A percentile compares a stretch with the other conserved stretches of the same genome.
These are phyloP conservation scores for Procavia capensis DNA, from an alignment of 2,113 vertebrate genomes.

Conservation along the genomic window DNA sequence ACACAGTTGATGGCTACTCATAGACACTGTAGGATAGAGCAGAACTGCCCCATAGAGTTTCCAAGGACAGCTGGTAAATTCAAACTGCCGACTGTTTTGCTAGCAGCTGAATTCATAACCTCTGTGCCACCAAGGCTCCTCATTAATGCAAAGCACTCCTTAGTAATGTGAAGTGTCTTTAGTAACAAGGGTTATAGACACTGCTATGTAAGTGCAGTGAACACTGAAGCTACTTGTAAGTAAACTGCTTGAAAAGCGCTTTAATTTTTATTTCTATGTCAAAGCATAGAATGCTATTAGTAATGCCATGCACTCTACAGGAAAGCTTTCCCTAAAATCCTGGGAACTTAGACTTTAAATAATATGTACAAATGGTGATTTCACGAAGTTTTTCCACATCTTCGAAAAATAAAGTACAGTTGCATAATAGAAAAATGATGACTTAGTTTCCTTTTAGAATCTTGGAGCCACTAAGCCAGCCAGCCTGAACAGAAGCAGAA, in stretches of 20 bases:
- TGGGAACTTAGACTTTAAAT: not conserved
- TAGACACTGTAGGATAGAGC: no score
- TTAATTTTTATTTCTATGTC: conserved; percentile 50
- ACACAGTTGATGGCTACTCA: no score
- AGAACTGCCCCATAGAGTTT: no score
- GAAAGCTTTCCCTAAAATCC: not conserved
- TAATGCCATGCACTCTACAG: not conserved
- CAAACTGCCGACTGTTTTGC: no score
- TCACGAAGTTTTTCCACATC: not conserved
- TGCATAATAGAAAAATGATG: not conserved
- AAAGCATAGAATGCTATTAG: not conserved
- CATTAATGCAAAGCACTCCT: conserved; percentile 77
- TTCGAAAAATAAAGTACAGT: not conserved
- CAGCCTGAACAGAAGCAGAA: not conserved
- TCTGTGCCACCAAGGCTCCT: no score
- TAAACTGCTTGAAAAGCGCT: conserved; percentile 64
- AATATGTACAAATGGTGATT: not conserved
- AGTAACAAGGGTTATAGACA: conserved; percentile 73
- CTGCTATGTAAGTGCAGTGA: conserved; percentile 71
- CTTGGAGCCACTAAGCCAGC: not conserved
- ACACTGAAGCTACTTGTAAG: conserved; percentile 35
- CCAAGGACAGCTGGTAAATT: no score
- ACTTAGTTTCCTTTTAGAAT: not conserved
- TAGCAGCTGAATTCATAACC: no score
- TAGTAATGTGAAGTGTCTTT: conserved; percentile 70